Evolutionary conservation across 2,888 invertebrate species (phyloP), one percentile per base, ranked within the genome.

Genomic region (Leptinotarsa rubiginosa): DNA sequence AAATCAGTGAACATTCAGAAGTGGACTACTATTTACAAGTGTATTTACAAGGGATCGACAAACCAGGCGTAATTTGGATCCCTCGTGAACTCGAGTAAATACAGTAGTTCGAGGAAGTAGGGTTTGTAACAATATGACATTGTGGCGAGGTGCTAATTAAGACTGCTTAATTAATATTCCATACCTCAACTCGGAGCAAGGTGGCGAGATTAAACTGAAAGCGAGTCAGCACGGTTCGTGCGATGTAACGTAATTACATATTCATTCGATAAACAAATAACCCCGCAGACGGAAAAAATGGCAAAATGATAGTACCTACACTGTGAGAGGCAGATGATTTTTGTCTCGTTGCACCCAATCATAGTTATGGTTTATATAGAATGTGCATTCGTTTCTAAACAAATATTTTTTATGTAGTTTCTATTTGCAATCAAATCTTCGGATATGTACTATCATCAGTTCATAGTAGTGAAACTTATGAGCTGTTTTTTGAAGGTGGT

Each of bases 141-240:
- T 67, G 22, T 67, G 67, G 50, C 50, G 16, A 68, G 52, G 54
- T n/a, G 68, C 54, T 68, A 50, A 68, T 68, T 22, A 54, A 41
- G 52, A 31, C 68, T 67, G 20, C 68, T 54, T 54, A 5, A 68
- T 68, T 54, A 68, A 49, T 25, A 54, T 54, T 68, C 31, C 54
- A 52, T 31, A 31, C 41, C 31, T 52, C 41, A 49, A 31, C 52
- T 7, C 13, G 52, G 16, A 22, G 25, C 41, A 49, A 52, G 31
- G 54, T 54, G 41, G 52, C 31, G 62, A 25, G 62, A 62, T 41
- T 25, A 5, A 41, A 12, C 15, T 10, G 25, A 12, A 62, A n/a
- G 25, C 31, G n/a, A 18, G 25, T 62, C 31, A 25, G 62, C 56
- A 20, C 18, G 56, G n/a, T 18, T 56, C 16, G 16, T 15, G 4